A percentile compares a stretch with the other conserved stretches of the same genome.
phyloP scores from a whole-genome alignment of 2,888 invertebrate species.

The Halictus ligatus region DNA sequence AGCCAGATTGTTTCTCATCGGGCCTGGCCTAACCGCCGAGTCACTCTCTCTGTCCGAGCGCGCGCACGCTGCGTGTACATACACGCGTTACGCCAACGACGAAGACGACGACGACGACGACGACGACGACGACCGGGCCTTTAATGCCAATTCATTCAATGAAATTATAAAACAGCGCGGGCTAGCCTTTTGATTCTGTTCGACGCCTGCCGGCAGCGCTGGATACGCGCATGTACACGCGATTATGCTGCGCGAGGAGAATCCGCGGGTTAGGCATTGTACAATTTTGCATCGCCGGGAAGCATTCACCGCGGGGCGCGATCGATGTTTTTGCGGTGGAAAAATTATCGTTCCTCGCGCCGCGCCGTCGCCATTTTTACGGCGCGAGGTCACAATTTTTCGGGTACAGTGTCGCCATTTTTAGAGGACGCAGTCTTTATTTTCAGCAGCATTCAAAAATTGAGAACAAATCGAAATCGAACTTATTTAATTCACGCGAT shows the following conservation, averaged over 20 bases:
- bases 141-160: slow-evolving; percentile 70
- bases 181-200: slow-evolving; percentile 38
- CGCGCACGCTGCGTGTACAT: slow-evolving; percentile 26
- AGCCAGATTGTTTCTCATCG: slow-evolving; percentile 59
- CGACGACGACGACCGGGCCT: slow-evolving; percentile 1
- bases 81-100: slow-evolving; percentile 35
- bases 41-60: slow-evolving; percentile 45
- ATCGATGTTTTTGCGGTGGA: not conserved
- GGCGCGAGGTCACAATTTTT: too few relatives aligned
- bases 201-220: slow-evolving; percentile 24
- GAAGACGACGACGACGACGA: not conserved
- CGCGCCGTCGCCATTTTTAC: too few relatives aligned
- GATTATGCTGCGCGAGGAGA: not conserved
- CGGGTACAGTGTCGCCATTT: too few relatives aligned
- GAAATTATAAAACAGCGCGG: slow-evolving; percentile 67
- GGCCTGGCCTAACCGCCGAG: slow-evolving; percentile 49
- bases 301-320: not conserved
- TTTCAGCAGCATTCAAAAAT: too few relatives aligned
- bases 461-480: too few relatives aligned
- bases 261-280: not conserved
- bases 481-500: too few relatives aligned
- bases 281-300: not conserved
- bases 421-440: too few relatives aligned
- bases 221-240: slow-evolving; percentile 36
- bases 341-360: not conserved